phyloP scores from a whole-genome alignment of 2,888 invertebrate genomes.

The Rhagonycha fulva region DNA sequence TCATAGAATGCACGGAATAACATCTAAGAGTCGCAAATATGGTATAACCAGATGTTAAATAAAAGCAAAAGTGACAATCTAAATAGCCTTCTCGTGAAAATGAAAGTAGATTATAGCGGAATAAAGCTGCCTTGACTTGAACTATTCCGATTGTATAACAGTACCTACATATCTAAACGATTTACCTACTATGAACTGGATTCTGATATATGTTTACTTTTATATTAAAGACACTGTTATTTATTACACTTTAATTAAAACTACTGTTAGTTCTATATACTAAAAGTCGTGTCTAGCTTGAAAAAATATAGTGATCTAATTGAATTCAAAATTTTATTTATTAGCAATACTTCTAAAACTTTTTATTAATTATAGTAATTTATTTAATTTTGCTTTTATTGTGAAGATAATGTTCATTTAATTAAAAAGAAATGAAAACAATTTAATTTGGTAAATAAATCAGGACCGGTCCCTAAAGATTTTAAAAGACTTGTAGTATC shows the following conservation, averaged over 20 bases:
- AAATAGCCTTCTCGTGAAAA: slow-evolving; percentile 7
- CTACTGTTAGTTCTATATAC: background rate
- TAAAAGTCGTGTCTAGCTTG: background rate
- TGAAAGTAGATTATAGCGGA: slow-evolving; percentile 8
- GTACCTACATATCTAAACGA: background rate
- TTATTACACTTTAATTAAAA: background rate
- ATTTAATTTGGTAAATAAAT: background rate
- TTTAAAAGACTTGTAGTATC: background rate
- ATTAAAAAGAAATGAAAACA: background rate
- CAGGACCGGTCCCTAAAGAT: background rate
- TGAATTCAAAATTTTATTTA: background rate
- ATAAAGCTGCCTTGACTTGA: background rate
- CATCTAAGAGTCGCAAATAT: background rate
- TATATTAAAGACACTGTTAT: background rate
- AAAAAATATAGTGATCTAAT: too few species aligned
- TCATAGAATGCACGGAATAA: too few species aligned
- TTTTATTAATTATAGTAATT: background rate
- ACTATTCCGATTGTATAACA: background rate
- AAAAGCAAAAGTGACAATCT: background rate
- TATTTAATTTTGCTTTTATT: background rate
- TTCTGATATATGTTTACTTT: background rate
- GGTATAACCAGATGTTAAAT: background rate
- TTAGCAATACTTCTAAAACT: background rate
- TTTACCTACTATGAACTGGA: background rate
- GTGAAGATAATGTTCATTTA: background rate